Percentiles rank a stretch among this genome's conserved stretches.
Conservation (phyloP, 2,113 vertebrate species). For the Lepus europaeus region DNA sequence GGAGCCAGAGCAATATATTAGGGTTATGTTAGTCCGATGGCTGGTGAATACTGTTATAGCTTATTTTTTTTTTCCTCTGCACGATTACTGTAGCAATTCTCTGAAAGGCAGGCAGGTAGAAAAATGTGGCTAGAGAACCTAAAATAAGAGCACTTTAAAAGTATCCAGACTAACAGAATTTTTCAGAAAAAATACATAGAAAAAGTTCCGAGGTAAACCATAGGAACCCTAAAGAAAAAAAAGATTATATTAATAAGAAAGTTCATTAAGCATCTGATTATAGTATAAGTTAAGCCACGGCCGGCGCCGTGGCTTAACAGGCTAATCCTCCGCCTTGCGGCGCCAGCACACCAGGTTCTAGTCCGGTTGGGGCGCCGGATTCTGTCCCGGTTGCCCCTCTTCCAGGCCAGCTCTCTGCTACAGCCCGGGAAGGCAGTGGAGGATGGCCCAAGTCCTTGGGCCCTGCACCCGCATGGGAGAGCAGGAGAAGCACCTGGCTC, state of each 20-base stretch:
- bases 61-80: background rate
- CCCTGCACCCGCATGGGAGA: no score
- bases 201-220: background rate
- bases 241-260: background rate
- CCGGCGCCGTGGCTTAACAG: no score
- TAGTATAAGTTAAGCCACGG: background rate
- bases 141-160: slow-evolving; percentile 30
- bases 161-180: slow-evolving; percentile 1
- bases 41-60: background rate
- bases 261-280: slow-evolving; percentile 12
- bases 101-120: background rate
- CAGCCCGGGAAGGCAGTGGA: no score
- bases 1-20: background rate
- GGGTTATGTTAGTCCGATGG: background rate
- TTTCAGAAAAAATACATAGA: background rate
- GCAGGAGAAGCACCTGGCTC: no score
- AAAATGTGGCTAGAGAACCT: background rate
- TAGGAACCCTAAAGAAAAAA: background rate
- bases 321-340: no score
- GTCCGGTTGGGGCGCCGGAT: no score
- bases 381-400: no score
- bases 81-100: background rate
- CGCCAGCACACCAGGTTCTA: no score
- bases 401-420: no score
- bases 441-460: no score